Conservation (phyloP, 2,888 invertebrate genomes). For the Bellardia bayeri region DNA sequence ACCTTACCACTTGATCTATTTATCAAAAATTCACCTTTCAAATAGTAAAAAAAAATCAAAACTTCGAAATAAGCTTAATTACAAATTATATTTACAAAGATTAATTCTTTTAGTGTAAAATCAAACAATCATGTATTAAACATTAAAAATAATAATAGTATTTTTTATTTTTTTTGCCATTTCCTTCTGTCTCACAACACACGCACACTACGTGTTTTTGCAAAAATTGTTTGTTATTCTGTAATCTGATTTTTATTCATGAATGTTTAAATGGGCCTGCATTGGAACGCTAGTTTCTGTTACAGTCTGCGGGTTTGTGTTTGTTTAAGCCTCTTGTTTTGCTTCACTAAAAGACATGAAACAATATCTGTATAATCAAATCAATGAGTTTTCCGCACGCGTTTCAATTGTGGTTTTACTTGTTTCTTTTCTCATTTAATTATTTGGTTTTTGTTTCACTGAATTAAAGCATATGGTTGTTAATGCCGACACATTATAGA, state of each 20-base stretch:
- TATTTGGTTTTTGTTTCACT: background rate
- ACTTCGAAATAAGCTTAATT: no score
- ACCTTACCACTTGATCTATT: no score
- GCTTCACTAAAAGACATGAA: conserved; percentile 17
- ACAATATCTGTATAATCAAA: conserved; percentile 45
- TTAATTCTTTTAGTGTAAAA: background rate
- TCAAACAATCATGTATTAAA: background rate
- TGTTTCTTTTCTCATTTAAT: background rate
- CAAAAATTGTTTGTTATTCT: conserved; percentile 6
- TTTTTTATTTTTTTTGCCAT: background rate
- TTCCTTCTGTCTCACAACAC: background rate
- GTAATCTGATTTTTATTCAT: conserved; percentile 56
- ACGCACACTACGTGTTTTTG: background rate
- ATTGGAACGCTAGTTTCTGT: background rate
- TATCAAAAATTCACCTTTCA: no score
- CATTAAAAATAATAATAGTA: conserved; percentile 12
- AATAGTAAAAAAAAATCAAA: no score
- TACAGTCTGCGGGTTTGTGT: background rate
- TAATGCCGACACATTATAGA: background rate
- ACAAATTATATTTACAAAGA: background rate
- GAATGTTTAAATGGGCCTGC: background rate
- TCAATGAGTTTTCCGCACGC: conserved; percentile 31
- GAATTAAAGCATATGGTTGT: background rate
- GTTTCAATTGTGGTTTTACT: background rate
- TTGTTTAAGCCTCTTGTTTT: background rate